Evolutionary conservation across 2,888 invertebrate species (phyloP), one percentile per base, ranked within the genome.

Genomic region (Leucophora obtusa): DNA sequence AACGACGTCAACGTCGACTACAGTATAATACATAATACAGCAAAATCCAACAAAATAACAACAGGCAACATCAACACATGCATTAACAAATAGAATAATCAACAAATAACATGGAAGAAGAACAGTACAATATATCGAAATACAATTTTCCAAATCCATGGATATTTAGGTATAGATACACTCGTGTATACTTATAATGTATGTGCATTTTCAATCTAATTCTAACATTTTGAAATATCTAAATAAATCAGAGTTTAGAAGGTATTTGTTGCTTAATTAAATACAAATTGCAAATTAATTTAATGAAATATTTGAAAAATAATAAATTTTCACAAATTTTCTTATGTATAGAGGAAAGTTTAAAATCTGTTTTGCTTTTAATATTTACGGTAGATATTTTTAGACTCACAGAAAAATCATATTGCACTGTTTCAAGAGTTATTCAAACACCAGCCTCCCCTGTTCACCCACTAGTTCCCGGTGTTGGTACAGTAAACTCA

Each of bases 91-190:
- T 72, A 15, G 47, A 71, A 68, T 24, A 58, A 33, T 33, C 17
- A 60, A 24, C 28, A 60, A 72, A 72, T 68, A 72, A 62, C 21
- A 24, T 15, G 28, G 53, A 53, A 53, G 18, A 35, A 59, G 15
- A 73, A 69, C 24, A 50, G 18, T 66, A 71, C 54, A 71, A 51
- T 71, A 51, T 71, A 75, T 80, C 66, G 75, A 62, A 80, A 79
- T 68, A 72, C 63, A 38, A 80, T 80, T 80, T 80, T 72, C 33
- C 35, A 70, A 82, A 68, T 71, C 66, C 54, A n/a, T 14, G 47
- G 21, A 11, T 35, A 33, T 33, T 54, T 54, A 21, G 17, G 7
- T 28, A 28, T 28, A 7, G 28, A 7, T 28, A 28, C n/a, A 18
- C 18, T 53, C 53, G 53, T 54, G 24, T n/a, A 28, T 6, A 53